Base-by-base conservation (phyloP, 30 jellyfish, hydroid and myxozoan species). In the Aurelia sp. region DNA sequence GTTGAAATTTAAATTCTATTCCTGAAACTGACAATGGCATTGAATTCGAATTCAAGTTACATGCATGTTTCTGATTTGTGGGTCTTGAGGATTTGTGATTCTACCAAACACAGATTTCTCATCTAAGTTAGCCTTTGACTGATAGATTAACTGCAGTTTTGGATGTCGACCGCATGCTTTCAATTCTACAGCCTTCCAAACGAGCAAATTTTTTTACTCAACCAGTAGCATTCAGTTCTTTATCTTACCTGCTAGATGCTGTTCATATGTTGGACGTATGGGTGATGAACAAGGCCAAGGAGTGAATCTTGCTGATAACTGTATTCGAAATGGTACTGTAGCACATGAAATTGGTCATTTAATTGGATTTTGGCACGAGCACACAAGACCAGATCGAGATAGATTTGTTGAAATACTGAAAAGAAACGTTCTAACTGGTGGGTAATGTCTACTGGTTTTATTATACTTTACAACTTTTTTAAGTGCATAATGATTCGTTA, bases 301-400 rank as follows among this genome's bases (percentile, higher is more conserved):
- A 11, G 86, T 91, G 22, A 91, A 91, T 62, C 93, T 91, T 13
- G 93, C 91, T 0, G 84, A 57, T 19, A 82, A 80, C 66, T 91
- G 98, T 52, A 74, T 91, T 22, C 88, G 76, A 74, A 70, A 82
- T 67, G 97, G 97, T 20, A 78, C 91, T 3, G 75, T 90, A 4
- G 72, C 81, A 13, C 97, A 90, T 68, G 97, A 90, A 73, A 68
- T 90, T 62, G 97, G 97, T 48, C 97, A 90, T 74, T 62, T 84
- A 33, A 91, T 91, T 79, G 98, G 98, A 13, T 91, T 91, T 78
- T 91, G 98, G 98, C 98, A 91, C 84, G 98, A 91, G 76, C 96
- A 84, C 76, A 91, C 98, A 21, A 73, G 98, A 37, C 98, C 98
- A 3, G 98, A 91, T 79, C 87, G 98, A 19, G 96, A 91, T 51